Conservation (phyloP, 2,888 invertebrate genomes). For the Epirrita christyi region DNA sequence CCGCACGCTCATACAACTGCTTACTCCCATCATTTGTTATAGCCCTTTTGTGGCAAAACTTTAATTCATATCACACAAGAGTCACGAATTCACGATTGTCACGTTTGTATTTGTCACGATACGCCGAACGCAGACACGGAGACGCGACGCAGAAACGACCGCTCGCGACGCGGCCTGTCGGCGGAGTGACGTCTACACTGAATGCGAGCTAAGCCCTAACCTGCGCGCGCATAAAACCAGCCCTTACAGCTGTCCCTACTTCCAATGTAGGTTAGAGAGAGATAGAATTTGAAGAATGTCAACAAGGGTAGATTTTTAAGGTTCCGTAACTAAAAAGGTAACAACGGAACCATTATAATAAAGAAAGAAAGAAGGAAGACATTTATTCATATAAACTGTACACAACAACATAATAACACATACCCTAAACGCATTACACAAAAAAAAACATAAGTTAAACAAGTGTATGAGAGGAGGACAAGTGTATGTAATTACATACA, state of each 20-base stretch:
- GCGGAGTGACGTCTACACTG: conserved; percentile 63
- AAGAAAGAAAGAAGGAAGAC: no score
- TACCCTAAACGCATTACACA: no score
- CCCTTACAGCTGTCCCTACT: conserved; percentile 41
- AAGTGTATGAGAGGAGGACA: no score
- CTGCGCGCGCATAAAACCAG: conserved; percentile 55
- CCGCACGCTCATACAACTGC: conserved; percentile 85
- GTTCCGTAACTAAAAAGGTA: no score
- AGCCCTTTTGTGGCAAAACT: conserved; percentile 38
- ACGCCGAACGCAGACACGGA: conserved; percentile 7
- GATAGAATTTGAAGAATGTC: conserved; percentile 51
- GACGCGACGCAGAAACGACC: conserved; percentile 57
- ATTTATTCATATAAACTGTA: no score
- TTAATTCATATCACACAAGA: conserved; percentile 41
- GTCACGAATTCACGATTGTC: conserved; percentile 37
- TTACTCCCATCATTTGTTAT: conserved; percentile 79
- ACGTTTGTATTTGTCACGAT: conserved; percentile 18
- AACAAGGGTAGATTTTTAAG: conserved; percentile 49
- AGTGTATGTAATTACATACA: no score
- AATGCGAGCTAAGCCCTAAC: conserved; percentile 34
- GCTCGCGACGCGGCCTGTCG: conserved; percentile 63
- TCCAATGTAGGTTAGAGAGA: conserved; percentile 21
- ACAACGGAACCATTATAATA: no score
- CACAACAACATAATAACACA: no score
- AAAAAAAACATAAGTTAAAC: no score